Conservation (phyloP, 2,113 vertebrate species). For the Burhinus oedicnemus region DNA sequence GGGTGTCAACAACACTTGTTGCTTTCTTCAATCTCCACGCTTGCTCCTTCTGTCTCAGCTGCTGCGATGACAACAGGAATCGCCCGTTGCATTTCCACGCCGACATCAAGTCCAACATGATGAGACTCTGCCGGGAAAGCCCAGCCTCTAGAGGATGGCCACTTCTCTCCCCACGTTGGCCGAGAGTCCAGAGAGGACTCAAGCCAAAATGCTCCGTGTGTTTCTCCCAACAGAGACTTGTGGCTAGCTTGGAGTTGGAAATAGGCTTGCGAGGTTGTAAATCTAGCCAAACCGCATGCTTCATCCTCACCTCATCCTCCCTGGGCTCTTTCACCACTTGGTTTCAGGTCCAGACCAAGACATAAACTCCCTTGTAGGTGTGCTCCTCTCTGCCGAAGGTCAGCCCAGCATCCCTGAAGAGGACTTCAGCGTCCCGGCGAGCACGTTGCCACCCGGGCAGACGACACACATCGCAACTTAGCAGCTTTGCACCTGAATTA, state of each 20-base stretch:
- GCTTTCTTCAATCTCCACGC: neutral
- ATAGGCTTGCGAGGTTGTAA: accelerated
- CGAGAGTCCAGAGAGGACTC: neutral
- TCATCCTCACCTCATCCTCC: neutral
- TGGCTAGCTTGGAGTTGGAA: neutral
- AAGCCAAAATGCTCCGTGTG: neutral
- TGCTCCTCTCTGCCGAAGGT: neutral
- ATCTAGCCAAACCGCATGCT: neutral
- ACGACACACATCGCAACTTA: accelerated
- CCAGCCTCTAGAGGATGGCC: neutral
- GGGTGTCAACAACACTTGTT: neutral
- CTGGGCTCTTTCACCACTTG: neutral
- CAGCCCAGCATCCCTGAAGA: neutral
- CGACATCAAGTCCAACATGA: accelerated
- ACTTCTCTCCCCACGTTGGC: neutral
- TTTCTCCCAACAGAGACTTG: neutral
- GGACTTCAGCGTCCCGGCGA: accelerated
- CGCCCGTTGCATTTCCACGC: accelerated
- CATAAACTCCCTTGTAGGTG: neutral
- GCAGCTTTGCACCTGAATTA: neutral
- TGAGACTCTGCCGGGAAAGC: neutral
- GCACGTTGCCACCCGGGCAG: accelerated
- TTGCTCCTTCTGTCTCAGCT: neutral
- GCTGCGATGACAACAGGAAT: neutral
- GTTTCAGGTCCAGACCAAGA: neutral